Evolutionary conservation across 2,797 vertebrate genomes (phyloP).

Genomic region (Crypturellus tataupa): DNA sequence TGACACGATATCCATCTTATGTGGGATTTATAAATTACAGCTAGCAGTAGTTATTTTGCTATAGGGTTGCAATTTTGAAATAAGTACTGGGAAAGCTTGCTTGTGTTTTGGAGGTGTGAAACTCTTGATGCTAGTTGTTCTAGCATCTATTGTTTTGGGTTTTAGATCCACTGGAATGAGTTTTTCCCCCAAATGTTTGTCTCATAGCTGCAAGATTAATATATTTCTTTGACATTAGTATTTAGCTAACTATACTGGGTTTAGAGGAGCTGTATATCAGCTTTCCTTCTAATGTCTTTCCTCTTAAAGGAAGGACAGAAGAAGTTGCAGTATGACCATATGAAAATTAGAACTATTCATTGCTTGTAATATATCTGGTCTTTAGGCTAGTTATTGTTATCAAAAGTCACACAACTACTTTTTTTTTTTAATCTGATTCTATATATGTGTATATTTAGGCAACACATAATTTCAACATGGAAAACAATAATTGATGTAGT

Average conservation of each 20-base stretch:
- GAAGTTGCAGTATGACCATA: neutral
- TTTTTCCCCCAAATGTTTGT: neutral
- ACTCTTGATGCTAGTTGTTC: slow-evolving; percentile 2
- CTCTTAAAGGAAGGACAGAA: neutral
- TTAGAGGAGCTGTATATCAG: neutral
- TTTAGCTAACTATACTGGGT: neutral
- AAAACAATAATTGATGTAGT: neutral
- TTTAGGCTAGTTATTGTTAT: neutral
- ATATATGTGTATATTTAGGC: neutral
- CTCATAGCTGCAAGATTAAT: neutral
- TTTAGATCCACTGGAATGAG: slow-evolving; percentile 2
- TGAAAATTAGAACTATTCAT: neutral
- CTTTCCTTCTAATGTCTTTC: neutral
- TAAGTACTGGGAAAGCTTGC: slow-evolving; percentile 3
- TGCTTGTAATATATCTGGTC: accelerated
- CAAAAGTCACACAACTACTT: neutral
- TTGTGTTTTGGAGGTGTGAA: neutral
- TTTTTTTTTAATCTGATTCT: neutral
- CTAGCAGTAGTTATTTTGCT: slow-evolving; percentile 38
- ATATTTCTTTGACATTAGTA: neutral
- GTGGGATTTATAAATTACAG: slow-evolving; percentile 47
- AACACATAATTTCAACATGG: neutral
- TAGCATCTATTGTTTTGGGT: neutral
- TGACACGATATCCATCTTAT: neutral
- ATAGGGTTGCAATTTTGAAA: neutral